phyloP scores from a whole-genome alignment of 2,797 vertebrate species.

The Glyptemys insculpta region DNA sequence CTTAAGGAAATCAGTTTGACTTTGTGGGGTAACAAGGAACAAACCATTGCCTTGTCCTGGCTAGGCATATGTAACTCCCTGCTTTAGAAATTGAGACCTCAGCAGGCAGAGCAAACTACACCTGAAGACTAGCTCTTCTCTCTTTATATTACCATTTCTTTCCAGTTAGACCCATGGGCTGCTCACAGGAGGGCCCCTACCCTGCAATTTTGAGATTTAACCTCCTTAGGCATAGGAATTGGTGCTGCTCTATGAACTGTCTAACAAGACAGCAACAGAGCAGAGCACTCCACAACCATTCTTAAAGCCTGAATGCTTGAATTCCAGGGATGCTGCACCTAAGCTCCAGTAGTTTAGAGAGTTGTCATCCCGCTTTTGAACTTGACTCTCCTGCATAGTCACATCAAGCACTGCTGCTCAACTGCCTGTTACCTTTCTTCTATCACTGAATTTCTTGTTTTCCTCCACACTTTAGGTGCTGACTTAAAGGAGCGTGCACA shows the following conservation, averaged over 20 bases:
- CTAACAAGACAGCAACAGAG: neutral
- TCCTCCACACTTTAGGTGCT: slow-evolving; percentile 81
- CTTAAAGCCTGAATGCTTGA: neutral
- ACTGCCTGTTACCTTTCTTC: neutral
- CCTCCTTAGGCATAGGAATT: neutral
- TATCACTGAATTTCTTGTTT: neutral
- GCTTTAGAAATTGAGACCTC: accelerated
- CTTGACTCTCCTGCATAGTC: neutral
- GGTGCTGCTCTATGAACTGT: neutral
- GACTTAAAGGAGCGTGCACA: slow-evolving; percentile 93
- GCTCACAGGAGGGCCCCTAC: neutral
- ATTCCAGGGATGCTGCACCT: neutral
- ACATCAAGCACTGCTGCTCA: neutral
- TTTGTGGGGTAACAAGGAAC: neutral
- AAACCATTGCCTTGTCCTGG: neutral
- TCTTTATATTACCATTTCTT: neutral
- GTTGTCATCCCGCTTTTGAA: neutral
- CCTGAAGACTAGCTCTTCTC: neutral
- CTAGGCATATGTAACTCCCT: neutral
- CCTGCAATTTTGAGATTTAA: neutral
- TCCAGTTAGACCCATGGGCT: neutral
- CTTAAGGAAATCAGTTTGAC: neutral
- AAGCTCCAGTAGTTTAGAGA: neutral
- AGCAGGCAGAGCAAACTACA: neutral
- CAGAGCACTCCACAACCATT: neutral